Conservation (phyloP, 2,797 vertebrate genomes). For the Micropoecilia bifurca region DNA sequence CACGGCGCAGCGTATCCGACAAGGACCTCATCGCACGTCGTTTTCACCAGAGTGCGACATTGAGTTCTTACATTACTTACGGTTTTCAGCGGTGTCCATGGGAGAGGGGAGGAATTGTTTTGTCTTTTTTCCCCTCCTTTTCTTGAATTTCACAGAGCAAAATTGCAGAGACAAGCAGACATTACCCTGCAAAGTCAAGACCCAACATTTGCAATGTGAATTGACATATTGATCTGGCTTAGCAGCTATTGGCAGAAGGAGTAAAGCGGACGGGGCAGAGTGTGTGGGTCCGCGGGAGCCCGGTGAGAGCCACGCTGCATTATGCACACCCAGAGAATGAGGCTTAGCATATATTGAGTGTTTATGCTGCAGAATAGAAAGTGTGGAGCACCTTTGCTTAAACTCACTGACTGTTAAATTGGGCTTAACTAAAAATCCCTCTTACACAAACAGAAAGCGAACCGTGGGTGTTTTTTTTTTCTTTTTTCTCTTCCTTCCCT, state of each 20-base stretch:
- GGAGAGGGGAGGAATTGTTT: conserved; percentile 43
- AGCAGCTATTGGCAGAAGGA: conserved; percentile 80
- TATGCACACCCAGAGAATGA: conserved; percentile 81
- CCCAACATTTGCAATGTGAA: conserved; percentile 82
- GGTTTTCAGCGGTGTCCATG: conserved; percentile 55
- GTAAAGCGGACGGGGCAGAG: conserved; percentile 67
- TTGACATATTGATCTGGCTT: conserved; percentile 83
- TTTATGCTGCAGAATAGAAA: conserved; percentile 83
- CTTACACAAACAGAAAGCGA: conserved; percentile 75
- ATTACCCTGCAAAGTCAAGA: conserved; percentile 82
- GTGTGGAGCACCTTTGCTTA: conserved; percentile 80
- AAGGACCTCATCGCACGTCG: conserved; percentile 45
- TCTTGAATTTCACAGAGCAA: conserved; percentile 49
- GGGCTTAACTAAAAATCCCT: conserved; percentile 80
- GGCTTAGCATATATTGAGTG: conserved; percentile 85
- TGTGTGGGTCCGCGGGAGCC: conserved; percentile 68
- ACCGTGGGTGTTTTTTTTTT: conserved; percentile 22
- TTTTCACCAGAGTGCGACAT: conserved; percentile 37
- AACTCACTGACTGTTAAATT: conserved; percentile 81
- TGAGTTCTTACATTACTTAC: conserved; percentile 36
- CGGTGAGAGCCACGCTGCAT: conserved; percentile 74
- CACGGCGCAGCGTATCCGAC: background rate
- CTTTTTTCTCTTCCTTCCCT: background rate
- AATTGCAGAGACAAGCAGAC: conserved; percentile 81
- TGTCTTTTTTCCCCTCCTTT: conserved; percentile 1